Evolutionary conservation across 2,797 vertebrate species (phyloP).

Genomic region (Anisognathus igniventris): DNA sequence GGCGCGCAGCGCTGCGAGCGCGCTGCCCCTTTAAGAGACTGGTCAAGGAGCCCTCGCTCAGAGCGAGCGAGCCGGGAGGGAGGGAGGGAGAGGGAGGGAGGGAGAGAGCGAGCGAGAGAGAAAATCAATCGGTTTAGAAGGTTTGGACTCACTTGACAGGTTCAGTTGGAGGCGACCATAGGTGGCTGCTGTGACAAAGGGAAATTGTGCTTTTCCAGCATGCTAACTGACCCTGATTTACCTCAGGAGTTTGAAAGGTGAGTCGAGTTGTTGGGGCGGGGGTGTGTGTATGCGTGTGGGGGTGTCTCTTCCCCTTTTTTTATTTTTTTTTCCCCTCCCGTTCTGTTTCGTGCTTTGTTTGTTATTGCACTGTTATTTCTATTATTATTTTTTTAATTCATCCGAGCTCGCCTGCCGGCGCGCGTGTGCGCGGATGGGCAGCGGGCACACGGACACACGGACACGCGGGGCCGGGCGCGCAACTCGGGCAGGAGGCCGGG

Average conservation of each 20-base stretch:
- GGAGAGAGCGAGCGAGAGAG: constrained; percentile 51
- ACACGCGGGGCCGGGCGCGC: constrained; percentile 24
- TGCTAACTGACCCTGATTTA: constrained; percentile 98
- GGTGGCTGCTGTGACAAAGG: constrained; percentile 89
- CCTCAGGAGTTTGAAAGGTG: constrained; percentile 99
- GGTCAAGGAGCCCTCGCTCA: constrained; percentile 86
- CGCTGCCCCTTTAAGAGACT: constrained; percentile 94
- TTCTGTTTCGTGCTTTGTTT: not conserved
- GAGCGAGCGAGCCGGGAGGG: constrained; percentile 72
- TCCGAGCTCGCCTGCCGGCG: not conserved
- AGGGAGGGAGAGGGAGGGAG: not conserved
- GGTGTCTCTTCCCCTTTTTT: not conserved
- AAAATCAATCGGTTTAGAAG: constrained; percentile 84
- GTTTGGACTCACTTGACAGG: constrained; percentile 92
- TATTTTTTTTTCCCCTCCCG: not conserved
- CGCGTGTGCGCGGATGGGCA: constrained; percentile 2
- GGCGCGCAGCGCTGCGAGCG: constrained; percentile 40
- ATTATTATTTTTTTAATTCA: not conserved
- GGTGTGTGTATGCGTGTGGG: not conserved
- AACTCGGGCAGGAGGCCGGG: constrained; percentile 41
- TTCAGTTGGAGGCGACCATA: constrained; percentile 85
- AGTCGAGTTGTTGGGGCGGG: constrained; percentile 66
- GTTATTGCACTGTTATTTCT: not conserved
- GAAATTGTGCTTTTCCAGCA: constrained; percentile 89
- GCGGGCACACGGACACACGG: not conserved